Evolutionary conservation across 2,113 vertebrate species (phyloP).

Genomic region (Lophius piscatorius): DNA sequence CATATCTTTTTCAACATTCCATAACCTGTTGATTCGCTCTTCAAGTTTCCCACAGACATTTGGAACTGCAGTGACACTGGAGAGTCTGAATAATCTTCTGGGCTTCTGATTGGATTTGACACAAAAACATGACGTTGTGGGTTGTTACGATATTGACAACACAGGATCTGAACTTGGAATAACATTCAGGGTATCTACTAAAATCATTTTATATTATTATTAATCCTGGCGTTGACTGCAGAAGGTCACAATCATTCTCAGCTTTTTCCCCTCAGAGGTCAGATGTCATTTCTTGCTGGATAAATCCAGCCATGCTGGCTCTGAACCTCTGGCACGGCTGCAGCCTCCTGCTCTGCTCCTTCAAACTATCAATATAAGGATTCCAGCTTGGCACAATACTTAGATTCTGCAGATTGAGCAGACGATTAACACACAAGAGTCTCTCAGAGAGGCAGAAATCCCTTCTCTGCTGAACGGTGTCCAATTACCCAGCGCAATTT

Average conservation of each 20-base stretch:
- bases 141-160: too few relatives aligned
- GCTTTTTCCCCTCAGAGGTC: constrained; percentile 14
- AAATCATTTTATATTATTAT: not conserved
- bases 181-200: not conserved
- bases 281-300: constrained; percentile 18
- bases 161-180: too few relatives aligned
- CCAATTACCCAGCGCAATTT: constrained; percentile 86
- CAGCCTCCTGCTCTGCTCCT: constrained; percentile 38
- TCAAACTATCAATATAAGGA: constrained; percentile 61
- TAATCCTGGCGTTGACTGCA: not conserved
- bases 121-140: too few relatives aligned
- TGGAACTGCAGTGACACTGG: too few relatives aligned
- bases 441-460: constrained; percentile 86
- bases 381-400: constrained; percentile 61
- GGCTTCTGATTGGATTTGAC: too few relatives aligned
- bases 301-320: constrained; percentile 14
- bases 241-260: not conserved
- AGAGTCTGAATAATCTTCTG: too few relatives aligned
- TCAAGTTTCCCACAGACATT: too few relatives aligned
- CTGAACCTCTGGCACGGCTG: constrained; percentile 33
- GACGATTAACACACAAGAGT: constrained; percentile 84
- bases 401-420: constrained; percentile 66
- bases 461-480: constrained; percentile 84
- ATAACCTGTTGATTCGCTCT: too few relatives aligned
- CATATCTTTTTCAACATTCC: too few relatives aligned